Percentiles rank a stretch among this genome's conserved stretches.
These are phyloP conservation scores for Euplexia lucipara DNA, from an alignment of 2,888 invertebrate genomes.

Conservation along the genomic window DNA sequence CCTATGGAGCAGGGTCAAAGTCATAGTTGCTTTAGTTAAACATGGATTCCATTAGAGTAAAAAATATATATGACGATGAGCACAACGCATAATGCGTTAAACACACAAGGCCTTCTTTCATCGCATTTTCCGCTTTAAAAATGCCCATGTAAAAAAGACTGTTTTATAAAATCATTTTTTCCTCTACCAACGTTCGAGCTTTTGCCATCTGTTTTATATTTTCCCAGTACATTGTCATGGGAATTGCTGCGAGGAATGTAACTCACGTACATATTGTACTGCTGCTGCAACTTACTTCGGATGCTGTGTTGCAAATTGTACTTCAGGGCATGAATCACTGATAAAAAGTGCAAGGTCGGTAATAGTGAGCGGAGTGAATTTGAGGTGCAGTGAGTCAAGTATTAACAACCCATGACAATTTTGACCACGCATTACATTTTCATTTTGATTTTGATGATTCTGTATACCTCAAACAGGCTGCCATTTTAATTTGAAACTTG, in stretches of 20 bases:
- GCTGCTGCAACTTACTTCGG: slow-evolving; percentile 57
- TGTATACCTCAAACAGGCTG: too few species aligned
- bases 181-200: slow-evolving; percentile 5
- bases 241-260: slow-evolving; percentile 54
- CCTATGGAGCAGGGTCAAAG: too few species aligned
- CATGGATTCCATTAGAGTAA: too few species aligned
- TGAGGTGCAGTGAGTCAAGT: slow-evolving; percentile 27
- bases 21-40: too few species aligned
- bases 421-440: too few species aligned
- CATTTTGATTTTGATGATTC: too few species aligned
- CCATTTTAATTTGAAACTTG: too few species aligned
- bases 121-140: slow-evolving; percentile 1
- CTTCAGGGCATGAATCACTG: slow-evolving; percentile 50
- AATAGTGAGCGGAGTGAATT: slow-evolving; percentile 11
- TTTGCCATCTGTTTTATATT: slow-evolving; percentile 43
- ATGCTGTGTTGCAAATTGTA: slow-evolving; percentile 58
- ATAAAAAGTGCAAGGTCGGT: slow-evolving; percentile 59
- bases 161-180: slow-evolving; percentile 31
- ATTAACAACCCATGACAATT: not conserved
- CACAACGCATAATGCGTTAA: not conserved
- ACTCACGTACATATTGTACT: slow-evolving; percentile 54
- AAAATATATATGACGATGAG: not conserved
- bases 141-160: not conserved
- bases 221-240: slow-evolving; percentile 49
- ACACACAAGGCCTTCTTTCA: not conserved